Conservation (phyloP, 2,113 vertebrate species). For the Etheostoma spectabile region DNA sequence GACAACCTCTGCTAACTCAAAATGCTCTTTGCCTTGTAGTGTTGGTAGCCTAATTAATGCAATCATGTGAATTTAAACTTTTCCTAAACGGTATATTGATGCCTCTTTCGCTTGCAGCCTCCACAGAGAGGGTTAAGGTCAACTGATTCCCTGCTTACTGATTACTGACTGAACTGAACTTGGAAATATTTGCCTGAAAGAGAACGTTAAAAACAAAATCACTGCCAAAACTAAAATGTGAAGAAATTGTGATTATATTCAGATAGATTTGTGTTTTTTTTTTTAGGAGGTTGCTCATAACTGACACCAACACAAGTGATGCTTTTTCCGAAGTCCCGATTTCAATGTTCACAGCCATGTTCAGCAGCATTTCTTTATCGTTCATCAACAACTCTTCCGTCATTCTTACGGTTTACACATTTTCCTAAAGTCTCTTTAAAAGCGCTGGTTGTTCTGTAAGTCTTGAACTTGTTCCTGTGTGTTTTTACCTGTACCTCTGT, state of each 20-base stretch:
- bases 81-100: constrained; percentile 4
- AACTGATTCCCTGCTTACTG: neutral
- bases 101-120: neutral
- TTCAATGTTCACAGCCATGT: constrained; percentile 24
- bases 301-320: constrained; percentile 32
- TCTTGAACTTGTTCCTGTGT: constrained; percentile 58
- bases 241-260: constrained; percentile 5
- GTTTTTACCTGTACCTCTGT: constrained; percentile 59
- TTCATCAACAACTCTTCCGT: neutral
- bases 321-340: constrained; percentile 37
- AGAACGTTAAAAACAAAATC: constrained; percentile 27
- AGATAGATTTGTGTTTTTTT: neutral
- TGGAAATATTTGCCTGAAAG: neutral
- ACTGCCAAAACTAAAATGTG: constrained; percentile 59
- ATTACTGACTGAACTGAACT: neutral
- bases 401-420: constrained; percentile 19
- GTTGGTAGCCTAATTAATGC: constrained; percentile 10
- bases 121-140: constrained; percentile 29
- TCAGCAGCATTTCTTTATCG: neutral
- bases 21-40: constrained; percentile 49
- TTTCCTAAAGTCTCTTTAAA: constrained; percentile 33
- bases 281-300: neutral
- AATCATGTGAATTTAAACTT: neutral
- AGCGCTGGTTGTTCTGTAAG: constrained; percentile 46
- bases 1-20: neutral